phyloP scores from a whole-genome alignment of 2,113 vertebrate species.

The Sebastes schlegelii region DNA sequence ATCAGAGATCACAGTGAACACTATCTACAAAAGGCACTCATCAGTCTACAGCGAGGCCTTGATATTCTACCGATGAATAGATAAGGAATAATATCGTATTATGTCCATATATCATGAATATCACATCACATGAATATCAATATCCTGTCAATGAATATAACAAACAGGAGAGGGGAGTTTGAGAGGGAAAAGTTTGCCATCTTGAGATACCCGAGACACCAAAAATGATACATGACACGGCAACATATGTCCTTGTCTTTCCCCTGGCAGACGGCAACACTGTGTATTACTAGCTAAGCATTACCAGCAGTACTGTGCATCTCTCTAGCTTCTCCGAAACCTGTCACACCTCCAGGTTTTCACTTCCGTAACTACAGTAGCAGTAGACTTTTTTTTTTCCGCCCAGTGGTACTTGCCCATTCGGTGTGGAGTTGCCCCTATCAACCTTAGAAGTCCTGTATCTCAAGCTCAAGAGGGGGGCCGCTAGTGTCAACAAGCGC shows the following conservation, averaged over 20 bases:
- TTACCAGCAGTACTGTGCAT: neutral
- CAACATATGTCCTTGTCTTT: neutral
- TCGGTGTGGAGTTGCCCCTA: neutral
- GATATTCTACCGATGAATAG: conserved; percentile 2
- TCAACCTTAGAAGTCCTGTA: neutral
- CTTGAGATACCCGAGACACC: neutral
- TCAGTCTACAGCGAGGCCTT: neutral
- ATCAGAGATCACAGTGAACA: conserved; percentile 3
- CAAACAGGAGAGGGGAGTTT: conserved; percentile 13
- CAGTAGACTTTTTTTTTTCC: neutral
- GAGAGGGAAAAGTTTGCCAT: conserved; percentile 11
- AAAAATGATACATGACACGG: neutral
- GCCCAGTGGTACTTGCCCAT: neutral
- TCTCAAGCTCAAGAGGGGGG: neutral
- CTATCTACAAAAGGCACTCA: neutral
- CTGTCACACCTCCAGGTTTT: neutral
- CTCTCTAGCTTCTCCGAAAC: neutral
- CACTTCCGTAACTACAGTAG: neutral
- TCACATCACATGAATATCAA: conserved; percentile 13
- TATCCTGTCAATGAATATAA: conserved; percentile 20
- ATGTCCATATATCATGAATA: conserved; percentile 7
- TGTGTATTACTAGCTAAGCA: neutral
- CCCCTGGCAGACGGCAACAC: neutral
- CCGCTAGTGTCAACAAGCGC: neutral
- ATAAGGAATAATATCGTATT: neutral